These are phyloP conservation scores for Drosophila neocordata DNA, from an alignment of 1,140 invertebrate genomes.

Conservation along the genomic window DNA sequence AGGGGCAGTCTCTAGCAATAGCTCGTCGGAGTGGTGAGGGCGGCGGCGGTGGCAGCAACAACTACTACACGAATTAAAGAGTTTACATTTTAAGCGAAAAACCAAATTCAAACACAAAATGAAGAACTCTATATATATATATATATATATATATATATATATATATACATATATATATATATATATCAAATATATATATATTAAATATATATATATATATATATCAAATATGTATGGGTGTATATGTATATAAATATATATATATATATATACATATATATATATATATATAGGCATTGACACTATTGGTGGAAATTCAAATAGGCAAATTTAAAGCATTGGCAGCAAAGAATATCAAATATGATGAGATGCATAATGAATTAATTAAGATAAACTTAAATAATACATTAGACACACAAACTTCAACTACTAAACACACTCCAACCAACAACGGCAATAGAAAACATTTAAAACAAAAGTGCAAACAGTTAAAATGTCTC, in stretches of 20 bases:
- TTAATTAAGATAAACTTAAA: slow-evolving; percentile 7
- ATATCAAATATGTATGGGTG: background rate
- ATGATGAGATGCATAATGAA: slow-evolving; percentile 22
- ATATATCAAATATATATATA: slow-evolving; percentile 20
- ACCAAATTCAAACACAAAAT: slow-evolving; percentile 14
- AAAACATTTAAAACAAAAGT: slow-evolving; percentile 19
- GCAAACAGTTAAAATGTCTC: slow-evolving; percentile 18
- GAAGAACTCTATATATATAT: slow-evolving; percentile 12
- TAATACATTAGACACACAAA: slow-evolving; percentile 10
- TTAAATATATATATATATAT: slow-evolving; percentile 20
- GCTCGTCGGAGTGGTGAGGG: slow-evolving; percentile 12
- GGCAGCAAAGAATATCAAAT: slow-evolving; percentile 34
- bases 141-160: slow-evolving; percentile 20
- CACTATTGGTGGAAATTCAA: slow-evolving; percentile 17
- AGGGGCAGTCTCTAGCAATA: background rate
- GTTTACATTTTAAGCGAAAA: slow-evolving; percentile 16
- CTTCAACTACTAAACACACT: background rate
- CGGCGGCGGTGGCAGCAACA: slow-evolving; percentile 13
- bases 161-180: slow-evolving; percentile 16
- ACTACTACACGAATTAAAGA: slow-evolving; percentile 28
- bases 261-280: slow-evolving; percentile 13
- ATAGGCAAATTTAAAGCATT: slow-evolving; percentile 41
- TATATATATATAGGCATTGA: slow-evolving; percentile 16
- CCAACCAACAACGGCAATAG: background rate
- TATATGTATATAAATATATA: slow-evolving; percentile 21